phyloP scores from a whole-genome alignment of 2,888 invertebrate genomes.

The Netelia inedita region DNA sequence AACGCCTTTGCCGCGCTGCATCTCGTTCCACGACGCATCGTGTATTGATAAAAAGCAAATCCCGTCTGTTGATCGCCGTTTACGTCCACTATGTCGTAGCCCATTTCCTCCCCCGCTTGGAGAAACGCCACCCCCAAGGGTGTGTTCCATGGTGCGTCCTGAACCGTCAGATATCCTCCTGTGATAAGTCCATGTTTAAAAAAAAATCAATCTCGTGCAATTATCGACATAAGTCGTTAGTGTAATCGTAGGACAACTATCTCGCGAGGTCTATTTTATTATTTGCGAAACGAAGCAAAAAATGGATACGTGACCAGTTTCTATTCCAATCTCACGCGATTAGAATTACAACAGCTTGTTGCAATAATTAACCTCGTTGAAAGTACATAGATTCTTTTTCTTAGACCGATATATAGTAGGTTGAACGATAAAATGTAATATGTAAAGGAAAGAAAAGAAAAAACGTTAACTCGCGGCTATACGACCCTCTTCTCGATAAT shows the following conservation, averaged over 20 bases:
- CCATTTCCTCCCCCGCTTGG: slow-evolving; percentile 96
- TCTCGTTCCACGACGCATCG: slow-evolving; percentile 93
- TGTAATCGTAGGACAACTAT: no score
- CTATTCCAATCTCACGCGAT: slow-evolving; percentile 3
- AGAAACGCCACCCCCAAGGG: slow-evolving; percentile 94
- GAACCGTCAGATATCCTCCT: slow-evolving; percentile 92
- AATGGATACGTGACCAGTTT: not conserved
- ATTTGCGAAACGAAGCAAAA: not conserved
- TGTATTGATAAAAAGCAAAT: slow-evolving; percentile 94
- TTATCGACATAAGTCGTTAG: no score
- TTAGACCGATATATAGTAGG: no score
- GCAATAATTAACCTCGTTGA: slow-evolving; percentile 1
- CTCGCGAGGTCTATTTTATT: not conserved
- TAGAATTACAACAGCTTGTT: slow-evolving; percentile 34
- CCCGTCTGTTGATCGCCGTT: slow-evolving; percentile 96
- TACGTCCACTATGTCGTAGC: slow-evolving; percentile 94
- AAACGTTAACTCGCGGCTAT: no score
- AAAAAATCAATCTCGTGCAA: no score
- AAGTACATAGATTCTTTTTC: no score
- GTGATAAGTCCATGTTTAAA: slow-evolving; percentile 76
- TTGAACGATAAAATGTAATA: no score
- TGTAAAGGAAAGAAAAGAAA: no score
- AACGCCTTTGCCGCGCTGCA: slow-evolving; percentile 95
- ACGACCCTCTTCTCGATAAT: no score
- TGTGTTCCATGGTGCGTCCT: slow-evolving; percentile 92